These are phyloP conservation scores for Bursaphelenchus okinawaensis DNA, from an alignment of 2,888 invertebrate genomes.

Conservation along the genomic window DNA sequence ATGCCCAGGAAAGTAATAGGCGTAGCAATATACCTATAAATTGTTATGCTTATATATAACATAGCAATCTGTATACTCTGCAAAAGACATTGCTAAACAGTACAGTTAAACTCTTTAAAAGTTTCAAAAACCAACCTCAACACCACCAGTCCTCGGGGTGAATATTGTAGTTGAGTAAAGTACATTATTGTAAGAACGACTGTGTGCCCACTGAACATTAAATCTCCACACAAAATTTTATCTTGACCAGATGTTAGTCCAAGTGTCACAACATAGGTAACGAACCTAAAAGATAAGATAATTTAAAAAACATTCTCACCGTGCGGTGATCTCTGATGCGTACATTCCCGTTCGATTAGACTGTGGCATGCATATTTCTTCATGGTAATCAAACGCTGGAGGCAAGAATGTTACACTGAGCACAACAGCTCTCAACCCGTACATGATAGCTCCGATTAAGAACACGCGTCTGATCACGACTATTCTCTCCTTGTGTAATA, in stretches of 20 bases:
- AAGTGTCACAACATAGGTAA: conserved; percentile 56
- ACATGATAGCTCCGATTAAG: conserved; percentile 50
- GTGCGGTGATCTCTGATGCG: conserved; percentile 48
- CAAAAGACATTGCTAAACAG: conserved; percentile 5
- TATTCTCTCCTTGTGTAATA: conserved; percentile 49
- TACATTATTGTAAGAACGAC: conserved; percentile 56
- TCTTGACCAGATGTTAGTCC: conserved; percentile 55
- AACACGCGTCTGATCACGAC: conserved; percentile 52
- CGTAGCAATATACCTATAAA: conserved; percentile 46
- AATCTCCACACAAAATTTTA: conserved; percentile 56
- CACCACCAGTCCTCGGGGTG: conserved; percentile 42
- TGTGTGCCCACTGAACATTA: conserved; percentile 56
- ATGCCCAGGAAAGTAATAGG: conserved; percentile 56
- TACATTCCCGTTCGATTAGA: conserved; percentile 53
- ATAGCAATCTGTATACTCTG: background rate
- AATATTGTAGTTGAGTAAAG: conserved; percentile 53
- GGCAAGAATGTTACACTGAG: conserved; percentile 53
- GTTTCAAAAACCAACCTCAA: conserved; percentile 41
- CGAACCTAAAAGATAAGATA: conserved; percentile 34
- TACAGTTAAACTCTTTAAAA: no score
- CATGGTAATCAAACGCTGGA: conserved; percentile 47
- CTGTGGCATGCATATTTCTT: conserved; percentile 54
- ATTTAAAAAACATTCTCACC: conserved; percentile 18
- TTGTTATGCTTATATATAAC: background rate
- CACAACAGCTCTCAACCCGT: conserved; percentile 43